phyloP scores from a whole-genome alignment of 2,888 invertebrate species.

The Synanthedon vespiformis region DNA sequence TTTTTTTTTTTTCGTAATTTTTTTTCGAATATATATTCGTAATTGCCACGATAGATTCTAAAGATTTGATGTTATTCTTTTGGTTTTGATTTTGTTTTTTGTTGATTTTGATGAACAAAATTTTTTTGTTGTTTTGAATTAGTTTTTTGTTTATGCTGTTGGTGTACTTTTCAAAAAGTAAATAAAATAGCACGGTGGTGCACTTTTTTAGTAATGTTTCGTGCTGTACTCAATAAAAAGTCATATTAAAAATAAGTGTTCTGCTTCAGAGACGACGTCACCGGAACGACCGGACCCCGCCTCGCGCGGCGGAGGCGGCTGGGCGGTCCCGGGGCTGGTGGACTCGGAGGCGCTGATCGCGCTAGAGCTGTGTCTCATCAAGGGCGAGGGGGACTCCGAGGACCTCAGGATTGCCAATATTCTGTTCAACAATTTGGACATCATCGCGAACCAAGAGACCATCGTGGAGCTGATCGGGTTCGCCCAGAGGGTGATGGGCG shows the following conservation, averaged over 20 bases:
- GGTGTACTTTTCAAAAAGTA: no score
- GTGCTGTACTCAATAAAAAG: no score
- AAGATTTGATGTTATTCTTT: no score
- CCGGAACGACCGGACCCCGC: slow-evolving; percentile 17
- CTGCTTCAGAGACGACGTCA: slow-evolving; percentile 16
- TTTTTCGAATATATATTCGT: no score
- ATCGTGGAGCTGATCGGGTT: slow-evolving; percentile 94
- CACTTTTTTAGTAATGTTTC: no score
- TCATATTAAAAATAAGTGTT: not conserved
- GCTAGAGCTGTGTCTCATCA: slow-evolving; percentile 55
- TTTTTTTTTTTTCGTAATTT: no score
- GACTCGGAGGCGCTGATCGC: slow-evolving; percentile 86
- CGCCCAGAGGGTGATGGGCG: slow-evolving; percentile 74
- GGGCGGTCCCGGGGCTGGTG: slow-evolving; percentile 79
- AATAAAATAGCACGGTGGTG: no score
- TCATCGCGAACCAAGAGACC: slow-evolving; percentile 96
- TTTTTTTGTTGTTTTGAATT: no score
- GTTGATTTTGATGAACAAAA: no score
- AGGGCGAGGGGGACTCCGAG: slow-evolving; percentile 60
- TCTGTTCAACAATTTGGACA: slow-evolving; percentile 93
- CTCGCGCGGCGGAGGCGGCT: slow-evolving; percentile 50
- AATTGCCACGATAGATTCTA: no score
- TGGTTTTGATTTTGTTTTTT: no score
- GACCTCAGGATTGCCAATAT: slow-evolving; percentile 83
- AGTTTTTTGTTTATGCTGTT: no score